phyloP scores from a whole-genome alignment of 2,113 vertebrate species.

The Mugil cephalus region DNA sequence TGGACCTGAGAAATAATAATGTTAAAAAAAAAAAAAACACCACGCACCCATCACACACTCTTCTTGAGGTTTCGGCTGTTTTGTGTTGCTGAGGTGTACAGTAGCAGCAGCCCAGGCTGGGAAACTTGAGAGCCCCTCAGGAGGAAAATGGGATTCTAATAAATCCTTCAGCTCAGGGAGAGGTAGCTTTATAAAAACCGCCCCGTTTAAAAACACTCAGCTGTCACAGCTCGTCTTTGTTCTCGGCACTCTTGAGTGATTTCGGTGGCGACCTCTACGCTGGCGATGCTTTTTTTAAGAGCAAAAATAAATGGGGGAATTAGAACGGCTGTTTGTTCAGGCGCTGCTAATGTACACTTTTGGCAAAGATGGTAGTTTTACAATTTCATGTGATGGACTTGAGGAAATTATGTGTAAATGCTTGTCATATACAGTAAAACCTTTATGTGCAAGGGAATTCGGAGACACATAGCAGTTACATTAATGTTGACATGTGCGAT shows the following conservation, averaged over 20 bases:
- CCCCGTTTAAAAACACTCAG: constrained; percentile 60
- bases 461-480: background rate
- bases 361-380: constrained; percentile 2
- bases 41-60: background rate
- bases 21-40: background rate
- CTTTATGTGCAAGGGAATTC: constrained; percentile 15
- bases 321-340: constrained; percentile 38
- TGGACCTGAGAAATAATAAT: background rate
- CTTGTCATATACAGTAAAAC: constrained; percentile 19
- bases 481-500: constrained; percentile 1
- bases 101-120: constrained; percentile 43
- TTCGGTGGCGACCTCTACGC: constrained; percentile 22
- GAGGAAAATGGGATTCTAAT: constrained; percentile 66
- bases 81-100: constrained; percentile 47
- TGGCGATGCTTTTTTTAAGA: constrained; percentile 18
- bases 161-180: constrained; percentile 71
- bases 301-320: constrained; percentile 27
- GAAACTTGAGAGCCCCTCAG: constrained; percentile 57
- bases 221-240: constrained; percentile 50
- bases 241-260: constrained; percentile 26
- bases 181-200: constrained; percentile 55
- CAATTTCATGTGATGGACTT: constrained; percentile 7
- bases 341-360: background rate
- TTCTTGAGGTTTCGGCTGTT: constrained; percentile 7
- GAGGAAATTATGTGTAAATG: constrained; percentile 10